phyloP scores from a whole-genome alignment of 2,113 vertebrate species.

The Neomonachus schauinslandi region DNA sequence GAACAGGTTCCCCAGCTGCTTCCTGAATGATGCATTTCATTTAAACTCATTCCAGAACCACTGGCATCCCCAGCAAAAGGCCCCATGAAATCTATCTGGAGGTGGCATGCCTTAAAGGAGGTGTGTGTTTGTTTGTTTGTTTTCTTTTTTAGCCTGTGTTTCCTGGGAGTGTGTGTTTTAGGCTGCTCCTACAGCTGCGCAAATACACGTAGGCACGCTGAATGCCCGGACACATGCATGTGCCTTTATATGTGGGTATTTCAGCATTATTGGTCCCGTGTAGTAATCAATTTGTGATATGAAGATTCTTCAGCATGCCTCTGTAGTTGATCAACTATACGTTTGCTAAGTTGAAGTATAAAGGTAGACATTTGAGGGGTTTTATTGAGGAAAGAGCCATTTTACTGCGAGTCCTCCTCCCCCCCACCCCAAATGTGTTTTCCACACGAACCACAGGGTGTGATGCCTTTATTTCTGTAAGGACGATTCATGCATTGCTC shows the following conservation, averaged over 20 bases:
- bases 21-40: constrained; percentile 34
- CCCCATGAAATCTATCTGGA: not conserved
- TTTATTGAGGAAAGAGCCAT: not conserved
- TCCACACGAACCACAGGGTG: not conserved
- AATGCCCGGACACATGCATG: not conserved
- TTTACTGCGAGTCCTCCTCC: not conserved
- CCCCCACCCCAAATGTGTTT: not conserved
- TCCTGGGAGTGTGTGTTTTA: not conserved
- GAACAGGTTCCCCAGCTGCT: constrained; percentile 65
- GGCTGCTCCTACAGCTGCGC: not conserved
- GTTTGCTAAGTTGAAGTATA: not conserved
- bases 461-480: not conserved
- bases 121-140: not conserved
- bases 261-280: not conserved
- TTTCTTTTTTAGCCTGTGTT: not conserved
- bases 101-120: not conserved
- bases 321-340: not conserved
- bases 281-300: not conserved
- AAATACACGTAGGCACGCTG: not conserved
- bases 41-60: constrained; percentile 15
- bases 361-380: not conserved
- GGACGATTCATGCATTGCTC: not conserved
- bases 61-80: not conserved
- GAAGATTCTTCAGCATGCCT: not conserved
- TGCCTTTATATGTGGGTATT: not conserved